Evolutionary conservation across 2,888 invertebrate genomes (phyloP).

Genomic region (Toxonevra muliebris): DNA sequence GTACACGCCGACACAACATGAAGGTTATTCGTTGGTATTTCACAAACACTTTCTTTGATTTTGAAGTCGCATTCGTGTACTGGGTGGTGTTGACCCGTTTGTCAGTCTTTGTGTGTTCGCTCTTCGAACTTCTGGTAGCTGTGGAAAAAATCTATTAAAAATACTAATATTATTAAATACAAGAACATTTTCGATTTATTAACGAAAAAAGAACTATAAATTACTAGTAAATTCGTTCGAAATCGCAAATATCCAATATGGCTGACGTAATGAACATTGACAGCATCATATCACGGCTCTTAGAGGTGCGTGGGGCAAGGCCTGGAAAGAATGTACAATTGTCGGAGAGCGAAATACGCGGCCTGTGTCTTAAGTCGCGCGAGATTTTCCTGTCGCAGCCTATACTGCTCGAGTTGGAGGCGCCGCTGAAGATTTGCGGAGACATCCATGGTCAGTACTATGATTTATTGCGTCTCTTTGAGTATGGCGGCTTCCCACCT

Average conservation of each 20-base stretch:
- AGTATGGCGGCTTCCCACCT: slow-evolving; percentile 98
- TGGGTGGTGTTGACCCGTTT: slow-evolving; percentile 51
- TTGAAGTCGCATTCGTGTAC: slow-evolving; percentile 43
- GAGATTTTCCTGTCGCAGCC: slow-evolving; percentile 99
- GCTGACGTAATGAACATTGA: slow-evolving; percentile 63
- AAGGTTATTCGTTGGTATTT: too few species aligned
- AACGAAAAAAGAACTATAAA: slow-evolving; percentile 30
- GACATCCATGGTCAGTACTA: slow-evolving; percentile 99
- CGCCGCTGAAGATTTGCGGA: slow-evolving; percentile 98
- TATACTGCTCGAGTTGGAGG: slow-evolving; percentile 96
- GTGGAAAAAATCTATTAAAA: slow-evolving; percentile 51
- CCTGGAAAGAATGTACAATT: slow-evolving; percentile 99
- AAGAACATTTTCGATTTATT: slow-evolving; percentile 40
- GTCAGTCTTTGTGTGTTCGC: slow-evolving; percentile 53
- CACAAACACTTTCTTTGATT: not conserved
- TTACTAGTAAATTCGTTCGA: slow-evolving; percentile 34
- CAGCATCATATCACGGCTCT: slow-evolving; percentile 62
- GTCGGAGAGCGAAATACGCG: slow-evolving; percentile 97
- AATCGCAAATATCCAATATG: slow-evolving; percentile 56
- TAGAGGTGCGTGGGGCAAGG: slow-evolving; percentile 90
- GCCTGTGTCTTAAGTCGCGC: slow-evolving; percentile 95
- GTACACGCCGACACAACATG: too few species aligned
- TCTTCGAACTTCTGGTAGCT: slow-evolving; percentile 50
- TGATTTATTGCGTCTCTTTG: slow-evolving; percentile 95
- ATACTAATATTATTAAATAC: slow-evolving; percentile 49